Base-by-base conservation (phyloP, 2,113 vertebrate genomes). In the Merops nubicus region DNA sequence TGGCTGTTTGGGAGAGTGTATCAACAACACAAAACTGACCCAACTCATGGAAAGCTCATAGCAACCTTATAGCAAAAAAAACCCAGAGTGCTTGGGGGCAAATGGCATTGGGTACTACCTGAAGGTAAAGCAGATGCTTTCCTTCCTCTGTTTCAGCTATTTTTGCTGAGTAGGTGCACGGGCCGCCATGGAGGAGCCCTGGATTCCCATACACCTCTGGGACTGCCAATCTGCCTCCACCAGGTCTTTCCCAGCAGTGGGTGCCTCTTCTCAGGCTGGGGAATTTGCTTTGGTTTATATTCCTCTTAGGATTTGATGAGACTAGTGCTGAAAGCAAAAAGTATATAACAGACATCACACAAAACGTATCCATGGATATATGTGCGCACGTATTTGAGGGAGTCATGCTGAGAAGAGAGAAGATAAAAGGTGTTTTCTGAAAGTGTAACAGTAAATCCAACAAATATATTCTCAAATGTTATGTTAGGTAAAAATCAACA, bases 61-160 rank as follows among this genome's bases (percentile, higher is more conserved):
- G 74, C 33, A 64, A 34, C 8, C 34, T 23, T 15, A 2, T 6
- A 53, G n/a, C 22, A 53, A 74, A 91, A 19, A 2, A 53, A 6
- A 33, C 15, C 51, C 0, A 0, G 12, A 23, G 31, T 1, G 1
- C 54, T 48, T 0, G 0, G 13, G 15, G 76, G 12, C 5, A 34
- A 34, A 79, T 21, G 10, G 26, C 4, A 0, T 26, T 28, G 51
- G 51, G 11, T 25, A 31, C 25, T 67, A 36, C 12, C 29, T 54
- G 51, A 54, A 45, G 47, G 17, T 10, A 9, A 53, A 53, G 8
- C 18, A 4, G 7, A 8, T 60, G 15, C 3, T 74, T 28, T 34
- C 8, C 17, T 67, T 88, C 45, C 15, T 12, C 20, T 15, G 0
- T 43, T 85, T 69, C 53, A 64, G 43, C 12, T 43, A 2, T 20